phyloP scores from a whole-genome alignment of 2,797 vertebrate genomes.

The Micrastur ruficollis region DNA sequence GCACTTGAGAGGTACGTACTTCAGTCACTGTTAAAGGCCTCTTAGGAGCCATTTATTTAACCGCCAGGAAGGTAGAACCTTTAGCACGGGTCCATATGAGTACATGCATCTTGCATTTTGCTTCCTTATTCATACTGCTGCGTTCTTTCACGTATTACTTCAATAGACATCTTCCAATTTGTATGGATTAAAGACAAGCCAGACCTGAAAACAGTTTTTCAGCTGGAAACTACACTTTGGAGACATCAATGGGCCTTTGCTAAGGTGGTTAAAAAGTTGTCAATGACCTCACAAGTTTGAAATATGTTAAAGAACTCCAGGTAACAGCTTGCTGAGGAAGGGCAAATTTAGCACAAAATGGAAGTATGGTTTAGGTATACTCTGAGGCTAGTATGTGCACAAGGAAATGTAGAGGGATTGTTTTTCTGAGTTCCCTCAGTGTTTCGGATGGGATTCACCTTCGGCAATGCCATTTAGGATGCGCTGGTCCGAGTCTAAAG shows the following conservation, averaged over 20 bases:
- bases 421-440: not conserved
- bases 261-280: not conserved
- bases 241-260: not conserved
- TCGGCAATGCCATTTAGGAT: not conserved
- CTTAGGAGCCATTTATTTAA: not conserved
- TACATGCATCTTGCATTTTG: not conserved
- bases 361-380: not conserved
- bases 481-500: fast-evolving
- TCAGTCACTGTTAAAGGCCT: not conserved
- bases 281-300: not conserved
- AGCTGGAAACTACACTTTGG: not conserved
- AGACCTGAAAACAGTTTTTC: not conserved
- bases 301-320: not conserved
- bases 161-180: not conserved
- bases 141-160: fast-evolving
- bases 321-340: not conserved
- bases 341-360: not conserved
- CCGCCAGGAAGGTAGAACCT: not conserved
- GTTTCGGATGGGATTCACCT: not conserved
- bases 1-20: not conserved
- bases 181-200: not conserved
- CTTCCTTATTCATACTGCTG: not conserved
- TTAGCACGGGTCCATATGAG: not conserved
- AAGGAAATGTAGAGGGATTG: not conserved
- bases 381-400: not conserved